Percentiles rank a stretch among this genome's conserved stretches.
phyloP scores from a whole-genome alignment of 1,140 invertebrate genomes.

The Drosophila suzukii region DNA sequence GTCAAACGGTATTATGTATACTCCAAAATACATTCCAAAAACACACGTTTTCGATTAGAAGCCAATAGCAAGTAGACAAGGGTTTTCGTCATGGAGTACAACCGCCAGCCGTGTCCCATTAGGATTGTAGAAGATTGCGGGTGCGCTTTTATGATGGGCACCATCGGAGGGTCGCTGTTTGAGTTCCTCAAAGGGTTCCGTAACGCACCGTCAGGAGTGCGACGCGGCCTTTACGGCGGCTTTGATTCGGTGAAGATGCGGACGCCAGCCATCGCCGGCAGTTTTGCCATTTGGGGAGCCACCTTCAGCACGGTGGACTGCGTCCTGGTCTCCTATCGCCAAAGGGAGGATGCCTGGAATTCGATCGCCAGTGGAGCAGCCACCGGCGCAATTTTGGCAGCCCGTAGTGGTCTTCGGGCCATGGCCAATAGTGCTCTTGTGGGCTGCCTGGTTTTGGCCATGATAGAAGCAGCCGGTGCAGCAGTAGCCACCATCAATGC shows the following conservation, averaged over 20 bases:
- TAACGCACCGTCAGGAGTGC: constrained; percentile 53
- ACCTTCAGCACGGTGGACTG: constrained; percentile 72
- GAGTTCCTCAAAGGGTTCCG: constrained; percentile 64
- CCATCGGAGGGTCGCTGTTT: constrained; percentile 62
- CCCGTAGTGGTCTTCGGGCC: constrained; percentile 64
- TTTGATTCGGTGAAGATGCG: constrained; percentile 61
- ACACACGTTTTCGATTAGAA: constrained; percentile 3
- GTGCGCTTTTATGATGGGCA: constrained; percentile 72
- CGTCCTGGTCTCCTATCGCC: constrained; percentile 55
- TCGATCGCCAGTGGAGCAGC: constrained; percentile 67
- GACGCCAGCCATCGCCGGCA: constrained; percentile 66
- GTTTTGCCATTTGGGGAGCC: constrained; percentile 68
- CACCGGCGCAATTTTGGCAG: constrained; percentile 63
- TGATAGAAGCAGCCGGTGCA: constrained; percentile 64
- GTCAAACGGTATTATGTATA: not conserved
- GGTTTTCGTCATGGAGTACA: constrained; percentile 52
- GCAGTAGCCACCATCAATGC: constrained; percentile 71
- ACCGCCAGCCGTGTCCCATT: constrained; percentile 68
- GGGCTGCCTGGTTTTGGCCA: constrained; percentile 61
- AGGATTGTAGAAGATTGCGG: constrained; percentile 71
- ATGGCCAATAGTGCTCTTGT: constrained; percentile 71
- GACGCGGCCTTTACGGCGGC: constrained; percentile 58
- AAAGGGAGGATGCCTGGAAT: constrained; percentile 68
- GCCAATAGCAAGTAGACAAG: not conserved
- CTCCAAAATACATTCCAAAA: not conserved